Percentiles rank a stretch among this genome's conserved stretches.
Conservation (phyloP, 1,140 invertebrate species). For the Pygmarrhopalites habei region DNA sequence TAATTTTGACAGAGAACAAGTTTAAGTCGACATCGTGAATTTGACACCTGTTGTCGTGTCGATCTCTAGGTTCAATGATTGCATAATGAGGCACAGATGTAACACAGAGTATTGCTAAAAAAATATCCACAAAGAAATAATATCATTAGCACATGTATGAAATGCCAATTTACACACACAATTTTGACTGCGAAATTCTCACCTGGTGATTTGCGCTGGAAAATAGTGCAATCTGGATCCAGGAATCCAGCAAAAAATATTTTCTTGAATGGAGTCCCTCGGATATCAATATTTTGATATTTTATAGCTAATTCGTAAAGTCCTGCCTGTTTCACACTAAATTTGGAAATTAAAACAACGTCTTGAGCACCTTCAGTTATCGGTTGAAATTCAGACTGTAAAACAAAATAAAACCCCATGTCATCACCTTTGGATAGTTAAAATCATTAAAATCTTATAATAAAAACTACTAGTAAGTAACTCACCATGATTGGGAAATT, state of each 20-base stretch:
- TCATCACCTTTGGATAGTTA: neutral
- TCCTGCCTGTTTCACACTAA: neutral
- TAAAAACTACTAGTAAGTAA: too few relatives aligned
- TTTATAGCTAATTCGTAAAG: neutral
- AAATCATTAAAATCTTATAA: too few relatives aligned
- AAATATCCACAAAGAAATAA: too few relatives aligned
- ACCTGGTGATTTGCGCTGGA: neutral
- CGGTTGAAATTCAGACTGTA: neutral
- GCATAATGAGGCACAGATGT: neutral
- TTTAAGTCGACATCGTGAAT: neutral
- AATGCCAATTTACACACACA: too few relatives aligned
- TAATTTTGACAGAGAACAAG: neutral
- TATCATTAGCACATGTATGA: too few relatives aligned
- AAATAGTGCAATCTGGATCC: neutral
- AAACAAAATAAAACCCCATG: neutral
- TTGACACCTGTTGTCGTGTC: neutral
- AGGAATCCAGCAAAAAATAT: neutral
- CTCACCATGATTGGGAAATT: neutral
- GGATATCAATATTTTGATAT: neutral
- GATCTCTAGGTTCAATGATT: conserved; percentile 5
- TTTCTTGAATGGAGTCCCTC: neutral
- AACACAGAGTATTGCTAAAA: neutral
- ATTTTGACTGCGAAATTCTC: too few relatives aligned
- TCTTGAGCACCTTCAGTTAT: neutral
- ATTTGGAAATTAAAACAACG: neutral